These are phyloP conservation scores for Lasioglossum albipes DNA, from an alignment of 1,140 invertebrate species.

Conservation along the genomic window DNA sequence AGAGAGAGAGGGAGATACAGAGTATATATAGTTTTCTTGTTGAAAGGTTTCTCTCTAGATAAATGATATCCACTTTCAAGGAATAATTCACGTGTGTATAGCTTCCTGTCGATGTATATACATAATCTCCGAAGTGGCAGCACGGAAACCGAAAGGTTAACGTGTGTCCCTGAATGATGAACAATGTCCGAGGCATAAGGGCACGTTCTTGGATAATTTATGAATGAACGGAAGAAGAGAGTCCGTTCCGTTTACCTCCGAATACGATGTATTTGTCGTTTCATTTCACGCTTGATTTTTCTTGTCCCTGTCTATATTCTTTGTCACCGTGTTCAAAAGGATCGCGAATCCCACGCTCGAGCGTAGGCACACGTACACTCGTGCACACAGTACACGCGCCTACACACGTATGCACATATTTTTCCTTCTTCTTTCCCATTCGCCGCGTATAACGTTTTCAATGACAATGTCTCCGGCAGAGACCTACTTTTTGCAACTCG, in stretches of 20 bases:
- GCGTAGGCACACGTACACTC: not conserved
- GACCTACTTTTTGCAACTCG: constrained; percentile 60
- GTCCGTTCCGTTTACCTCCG: constrained; percentile 23
- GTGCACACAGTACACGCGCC: too few species aligned
- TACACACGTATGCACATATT: not conserved
- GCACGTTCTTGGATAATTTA: constrained; percentile 20
- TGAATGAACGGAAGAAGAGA: not conserved
- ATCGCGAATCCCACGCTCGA: constrained; percentile 44
- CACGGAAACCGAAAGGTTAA: not conserved
- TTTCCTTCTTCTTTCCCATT: constrained; percentile 19
- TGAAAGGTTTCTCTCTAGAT: not conserved
- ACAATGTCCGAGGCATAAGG: not conserved
- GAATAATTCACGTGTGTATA: not conserved
- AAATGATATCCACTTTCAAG: not conserved
- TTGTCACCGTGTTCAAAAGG: constrained; percentile 33
- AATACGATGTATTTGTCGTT: constrained; percentile 22
- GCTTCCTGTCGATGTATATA: not conserved
- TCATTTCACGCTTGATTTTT: constrained; percentile 36
- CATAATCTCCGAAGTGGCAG: not conserved
- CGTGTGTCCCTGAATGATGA: too few species aligned
- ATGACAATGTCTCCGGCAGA: constrained; percentile 53
- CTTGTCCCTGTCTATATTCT: constrained; percentile 14
- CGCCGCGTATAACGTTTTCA: constrained; percentile 54
- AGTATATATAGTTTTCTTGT: not conserved
- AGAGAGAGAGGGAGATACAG: too few species aligned